Percentiles rank a stretch among this genome's conserved stretches.
Conservation (phyloP, 1,140 invertebrate genomes). For the Proctacanthus coquilletti region DNA sequence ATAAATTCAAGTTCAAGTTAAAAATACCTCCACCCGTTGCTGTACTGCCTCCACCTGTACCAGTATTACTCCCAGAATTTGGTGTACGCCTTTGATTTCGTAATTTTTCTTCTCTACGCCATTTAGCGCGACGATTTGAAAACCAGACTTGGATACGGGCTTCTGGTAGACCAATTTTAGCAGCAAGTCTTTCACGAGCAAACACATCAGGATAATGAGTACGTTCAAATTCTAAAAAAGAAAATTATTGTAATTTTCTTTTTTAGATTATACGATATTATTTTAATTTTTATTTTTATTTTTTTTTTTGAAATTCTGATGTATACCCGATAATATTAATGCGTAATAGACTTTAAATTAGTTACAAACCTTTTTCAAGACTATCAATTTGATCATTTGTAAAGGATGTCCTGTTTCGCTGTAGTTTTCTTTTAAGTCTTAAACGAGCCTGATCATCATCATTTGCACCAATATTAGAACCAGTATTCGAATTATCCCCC, state of each 20-base stretch:
- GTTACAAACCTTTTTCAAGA: slow-evolving; percentile 97
- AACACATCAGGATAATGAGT: slow-evolving; percentile 77
- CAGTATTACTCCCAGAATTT: slow-evolving; percentile 11
- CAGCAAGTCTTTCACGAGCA: slow-evolving; percentile 84
- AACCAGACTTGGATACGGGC: slow-evolving; percentile 99
- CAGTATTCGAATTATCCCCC: slow-evolving; percentile 60
- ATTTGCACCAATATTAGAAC: slow-evolving; percentile 50
- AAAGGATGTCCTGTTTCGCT: slow-evolving; percentile 96
- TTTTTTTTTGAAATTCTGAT: too few species aligned
- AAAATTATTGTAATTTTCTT: too few species aligned
- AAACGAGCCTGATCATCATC: slow-evolving; percentile 77
- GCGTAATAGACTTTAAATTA: too few species aligned
- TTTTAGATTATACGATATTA: too few species aligned
- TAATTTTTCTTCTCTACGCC: slow-evolving; percentile 93
- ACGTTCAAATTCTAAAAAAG: slow-evolving; percentile 61
- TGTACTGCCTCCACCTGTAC: slow-evolving; percentile 2
- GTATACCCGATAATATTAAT: too few species aligned
- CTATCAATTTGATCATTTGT: slow-evolving; percentile 98
- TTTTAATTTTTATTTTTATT: too few species aligned
- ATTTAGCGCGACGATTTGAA: slow-evolving; percentile 94
- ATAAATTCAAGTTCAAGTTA: too few species aligned
- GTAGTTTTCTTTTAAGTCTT: slow-evolving; percentile 88
- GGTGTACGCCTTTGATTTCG: slow-evolving; percentile 56
- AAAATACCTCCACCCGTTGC: neutral
- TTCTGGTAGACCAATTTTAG: slow-evolving; percentile 93